Evolutionary conservation across 2,888 invertebrate species (phyloP).

Genomic region (Cryptocephalus moraei): DNA sequence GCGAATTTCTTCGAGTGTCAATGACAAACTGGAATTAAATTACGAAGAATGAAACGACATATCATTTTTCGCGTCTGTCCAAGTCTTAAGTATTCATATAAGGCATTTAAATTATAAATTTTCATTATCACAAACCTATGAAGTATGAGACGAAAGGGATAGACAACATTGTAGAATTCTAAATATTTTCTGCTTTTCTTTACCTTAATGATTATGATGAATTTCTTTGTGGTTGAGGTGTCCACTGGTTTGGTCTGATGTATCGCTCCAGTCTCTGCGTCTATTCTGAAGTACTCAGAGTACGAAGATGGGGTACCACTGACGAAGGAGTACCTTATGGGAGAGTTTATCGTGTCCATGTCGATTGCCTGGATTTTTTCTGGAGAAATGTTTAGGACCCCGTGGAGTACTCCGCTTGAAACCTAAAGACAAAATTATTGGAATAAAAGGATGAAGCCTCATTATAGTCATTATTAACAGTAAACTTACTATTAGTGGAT

Average conservation of each 20-base stretch:
- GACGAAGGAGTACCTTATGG: slow-evolving; percentile 71
- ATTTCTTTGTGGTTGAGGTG: slow-evolving; percentile 65
- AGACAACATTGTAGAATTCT: background rate
- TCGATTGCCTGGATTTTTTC: slow-evolving; percentile 86
- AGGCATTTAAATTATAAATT: no score
- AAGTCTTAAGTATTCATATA: no score
- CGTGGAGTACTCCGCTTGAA: slow-evolving; percentile 71
- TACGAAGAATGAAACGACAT: no score
- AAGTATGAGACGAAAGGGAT: no score
- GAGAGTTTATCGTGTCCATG: slow-evolving; percentile 77
- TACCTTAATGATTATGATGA: slow-evolving; percentile 73
- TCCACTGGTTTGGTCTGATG: slow-evolving; percentile 74
- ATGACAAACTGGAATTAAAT: no score
- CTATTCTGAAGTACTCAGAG: slow-evolving; percentile 72
- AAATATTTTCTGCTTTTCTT: slow-evolving; percentile 5
- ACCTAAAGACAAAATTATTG: slow-evolving; percentile 45
- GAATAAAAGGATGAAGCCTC: background rate
- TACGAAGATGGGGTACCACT: slow-evolving; percentile 71
- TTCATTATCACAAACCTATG: no score
- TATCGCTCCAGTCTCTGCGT: slow-evolving; percentile 68
- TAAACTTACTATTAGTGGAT: no score
- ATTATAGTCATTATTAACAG: background rate
- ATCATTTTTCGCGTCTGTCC: no score
- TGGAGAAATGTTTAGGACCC: slow-evolving; percentile 71
- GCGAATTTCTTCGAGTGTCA: no score